Evolutionary conservation across 2,113 vertebrate species (phyloP), one percentile per base, ranked within the genome.

Genomic region (Rhynchopsitta pachyrhyncha): DNA sequence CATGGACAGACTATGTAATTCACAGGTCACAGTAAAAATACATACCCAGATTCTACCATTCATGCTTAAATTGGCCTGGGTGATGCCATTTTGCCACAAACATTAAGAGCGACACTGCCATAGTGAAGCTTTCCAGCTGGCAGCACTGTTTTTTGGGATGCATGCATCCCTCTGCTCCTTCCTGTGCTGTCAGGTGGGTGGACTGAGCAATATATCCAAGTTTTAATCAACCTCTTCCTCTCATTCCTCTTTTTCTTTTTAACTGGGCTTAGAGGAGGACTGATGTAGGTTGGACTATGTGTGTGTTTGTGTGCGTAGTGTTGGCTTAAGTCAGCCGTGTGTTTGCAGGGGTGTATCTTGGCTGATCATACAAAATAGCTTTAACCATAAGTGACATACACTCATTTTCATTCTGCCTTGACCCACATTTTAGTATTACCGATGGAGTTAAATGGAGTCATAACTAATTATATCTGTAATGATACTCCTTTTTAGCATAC

Each of bases 401-500:
- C 44, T 74, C 19, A 16, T 93, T 90, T 90, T 81, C 44, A 9
- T 78, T 84, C 90, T 86, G 60, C 47, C 82, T 86, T 88, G 88
- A 91, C 77, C 82, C 73, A 93, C 60, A 88, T 93, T 92, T 94
- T n/a, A 67, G 5, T 76, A 53, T 86, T 88, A 81, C 68, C 8
- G 14, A 35, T 82, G 79, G 64, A 88, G 44, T 78, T 96, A 93
- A 91, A 63, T 64, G 55, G 52, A 86, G 66, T 75, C 52, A 41
- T 83, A 84, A 75, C 76, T 90, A 94, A 84, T 92, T 92, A 63
- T n/a, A 81, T 71, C 73, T 63, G 33, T 91, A 82, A 79, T 80
- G 39, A 57, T 64, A 33, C 47, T 93, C 28, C 59, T 67, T 82
- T 90, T 73, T 91, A 82, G 78, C 39, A 16, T 76, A 67, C 68